Evolutionary conservation across 2,113 vertebrate species (phyloP).

Genomic region (Myiozetetes cayanensis): DNA sequence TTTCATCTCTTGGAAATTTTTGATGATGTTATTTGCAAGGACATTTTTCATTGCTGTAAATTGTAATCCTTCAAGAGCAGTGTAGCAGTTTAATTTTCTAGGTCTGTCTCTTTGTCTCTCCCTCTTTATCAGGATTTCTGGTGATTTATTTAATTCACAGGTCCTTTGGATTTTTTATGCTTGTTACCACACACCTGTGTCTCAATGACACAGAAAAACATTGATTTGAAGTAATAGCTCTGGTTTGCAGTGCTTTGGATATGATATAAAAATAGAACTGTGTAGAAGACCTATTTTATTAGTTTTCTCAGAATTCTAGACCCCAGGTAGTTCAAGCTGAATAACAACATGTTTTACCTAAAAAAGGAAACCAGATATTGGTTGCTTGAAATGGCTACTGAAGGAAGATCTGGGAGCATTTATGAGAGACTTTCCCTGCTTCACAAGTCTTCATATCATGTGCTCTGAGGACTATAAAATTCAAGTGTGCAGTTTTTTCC

Average conservation of each 20-base stretch:
- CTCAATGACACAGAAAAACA: neutral
- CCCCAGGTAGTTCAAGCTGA: neutral
- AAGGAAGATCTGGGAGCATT: neutral
- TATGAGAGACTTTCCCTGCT: neutral
- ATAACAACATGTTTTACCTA: neutral
- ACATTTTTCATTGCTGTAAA: neutral
- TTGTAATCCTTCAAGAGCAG: neutral
- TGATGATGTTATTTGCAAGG: slow-evolving; percentile 15
- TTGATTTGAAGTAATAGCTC: slow-evolving; percentile 25
- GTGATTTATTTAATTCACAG: slow-evolving; percentile 15
- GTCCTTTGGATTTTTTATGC: slow-evolving; percentile 38
- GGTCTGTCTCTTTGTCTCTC: slow-evolving; percentile 3
- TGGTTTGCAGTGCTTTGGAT: neutral
- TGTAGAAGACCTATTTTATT: slow-evolving; percentile 23
- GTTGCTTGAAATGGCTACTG: neutral
- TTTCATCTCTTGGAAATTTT: slow-evolving; percentile 30
- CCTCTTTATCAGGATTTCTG: neutral
- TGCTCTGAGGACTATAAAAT: neutral
- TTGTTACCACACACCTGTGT: neutral
- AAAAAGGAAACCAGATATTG: neutral
- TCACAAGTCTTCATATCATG: neutral
- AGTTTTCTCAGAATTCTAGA: slow-evolving; percentile 8
- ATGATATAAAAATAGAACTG: slow-evolving; percentile 23
- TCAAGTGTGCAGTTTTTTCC: neutral
- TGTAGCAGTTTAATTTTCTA: slow-evolving; percentile 19